Evolutionary conservation across 2,797 vertebrate genomes (phyloP).

Genomic region (Phataginus tricuspis): DNA sequence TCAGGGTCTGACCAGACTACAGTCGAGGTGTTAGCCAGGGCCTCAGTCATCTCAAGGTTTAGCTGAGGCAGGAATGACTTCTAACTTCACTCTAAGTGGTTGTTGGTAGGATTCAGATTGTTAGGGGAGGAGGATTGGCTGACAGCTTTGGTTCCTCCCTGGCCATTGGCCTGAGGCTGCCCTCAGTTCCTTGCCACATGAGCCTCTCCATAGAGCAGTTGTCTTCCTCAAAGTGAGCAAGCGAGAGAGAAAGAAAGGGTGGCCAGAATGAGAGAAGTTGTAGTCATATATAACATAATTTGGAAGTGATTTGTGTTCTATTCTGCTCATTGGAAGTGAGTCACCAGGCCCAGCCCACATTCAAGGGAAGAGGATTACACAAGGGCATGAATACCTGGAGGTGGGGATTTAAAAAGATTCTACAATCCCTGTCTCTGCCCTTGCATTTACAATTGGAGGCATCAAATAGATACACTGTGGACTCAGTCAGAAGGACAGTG

Average conservation of each 20-base stretch:
- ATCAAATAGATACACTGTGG: not conserved
- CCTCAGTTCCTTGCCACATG: not conserved
- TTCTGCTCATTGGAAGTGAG: not conserved
- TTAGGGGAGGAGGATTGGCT: not conserved
- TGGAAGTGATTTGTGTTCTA: not conserved
- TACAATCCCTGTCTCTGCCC: not conserved
- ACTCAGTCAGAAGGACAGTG: not conserved
- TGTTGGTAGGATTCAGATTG: not conserved
- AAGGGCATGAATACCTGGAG: not conserved
- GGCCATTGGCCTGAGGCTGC: not conserved
- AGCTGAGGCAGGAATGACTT: not conserved
- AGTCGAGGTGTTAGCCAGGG: too few species aligned
- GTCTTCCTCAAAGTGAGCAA: not conserved
- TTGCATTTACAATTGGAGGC: not conserved
- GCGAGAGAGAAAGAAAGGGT: not conserved
- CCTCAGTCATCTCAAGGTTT: not conserved
- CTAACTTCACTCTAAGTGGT: not conserved
- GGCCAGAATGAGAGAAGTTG: not conserved
- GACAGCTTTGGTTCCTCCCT: not conserved
- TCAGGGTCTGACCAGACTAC: not conserved
- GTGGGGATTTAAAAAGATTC: not conserved
- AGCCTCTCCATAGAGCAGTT: not conserved
- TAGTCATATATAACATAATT: not conserved
- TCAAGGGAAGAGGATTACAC: not conserved
- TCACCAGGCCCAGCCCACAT: not conserved